These are phyloP conservation scores for Triplophysa tibetana DNA, from an alignment of 2,113 vertebrate species.

Conservation along the genomic window DNA sequence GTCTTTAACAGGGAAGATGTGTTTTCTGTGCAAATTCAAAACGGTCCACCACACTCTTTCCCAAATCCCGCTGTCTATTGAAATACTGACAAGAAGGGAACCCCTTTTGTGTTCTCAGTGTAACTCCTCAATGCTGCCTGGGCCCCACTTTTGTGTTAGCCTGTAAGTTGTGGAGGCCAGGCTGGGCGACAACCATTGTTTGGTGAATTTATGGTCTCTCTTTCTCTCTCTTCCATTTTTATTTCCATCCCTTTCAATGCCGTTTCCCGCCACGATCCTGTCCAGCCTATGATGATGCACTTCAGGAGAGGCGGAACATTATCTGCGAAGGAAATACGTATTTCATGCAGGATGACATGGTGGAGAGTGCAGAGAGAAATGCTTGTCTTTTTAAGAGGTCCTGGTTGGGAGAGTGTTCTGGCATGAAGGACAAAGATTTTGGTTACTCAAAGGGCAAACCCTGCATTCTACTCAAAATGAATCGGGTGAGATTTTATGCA, in stretches of 20 bases:
- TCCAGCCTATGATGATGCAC: slow-evolving; percentile 87
- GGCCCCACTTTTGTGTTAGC: slow-evolving; percentile 69
- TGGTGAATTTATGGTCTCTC: slow-evolving; percentile 70
- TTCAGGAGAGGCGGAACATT: slow-evolving; percentile 91
- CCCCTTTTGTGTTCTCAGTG: slow-evolving; percentile 71
- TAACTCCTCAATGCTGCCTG: slow-evolving; percentile 61
- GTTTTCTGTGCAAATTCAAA: slow-evolving; percentile 48
- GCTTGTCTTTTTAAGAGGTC: slow-evolving; percentile 95
- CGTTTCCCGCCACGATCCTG: slow-evolving; percentile 32
- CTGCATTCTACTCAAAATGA: slow-evolving; percentile 94
- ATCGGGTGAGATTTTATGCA: slow-evolving; percentile 78
- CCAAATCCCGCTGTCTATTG: slow-evolving; percentile 55
- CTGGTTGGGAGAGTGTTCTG: slow-evolving; percentile 87
- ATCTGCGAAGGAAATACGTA: slow-evolving; percentile 81
- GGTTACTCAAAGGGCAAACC: slow-evolving; percentile 90
- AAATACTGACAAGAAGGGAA: slow-evolving; percentile 73
- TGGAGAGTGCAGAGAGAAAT: slow-evolving; percentile 82
- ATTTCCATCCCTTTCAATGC: slow-evolving; percentile 32
- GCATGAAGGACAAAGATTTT: slow-evolving; percentile 81
- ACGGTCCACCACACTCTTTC: slow-evolving; percentile 11
- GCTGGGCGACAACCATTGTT: slow-evolving; percentile 61
- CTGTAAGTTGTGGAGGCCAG: slow-evolving; percentile 70
- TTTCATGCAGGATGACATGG: slow-evolving; percentile 84
- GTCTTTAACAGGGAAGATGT: slow-evolving; percentile 11
- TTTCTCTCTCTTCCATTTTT: slow-evolving; percentile 43